Evolutionary conservation across 2,888 invertebrate species (phyloP), one percentile per base, ranked within the genome.

Genomic region (Apomyelois bistriatella): DNA sequence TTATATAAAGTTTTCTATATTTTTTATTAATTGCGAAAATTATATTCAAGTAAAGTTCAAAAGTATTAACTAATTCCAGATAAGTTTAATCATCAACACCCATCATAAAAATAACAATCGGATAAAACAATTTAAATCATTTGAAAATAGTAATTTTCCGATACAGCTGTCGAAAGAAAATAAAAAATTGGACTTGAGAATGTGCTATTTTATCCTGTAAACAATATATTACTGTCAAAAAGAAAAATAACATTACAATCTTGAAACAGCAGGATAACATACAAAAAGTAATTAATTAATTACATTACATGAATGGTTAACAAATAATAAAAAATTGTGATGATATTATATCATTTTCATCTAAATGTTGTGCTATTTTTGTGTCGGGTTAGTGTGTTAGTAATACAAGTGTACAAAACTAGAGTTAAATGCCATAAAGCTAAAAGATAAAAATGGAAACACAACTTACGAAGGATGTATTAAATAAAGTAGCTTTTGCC

Each of bases 351-450:
- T 40, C 5, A 3, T 32, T 48, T 32, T 41, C 38, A 48, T 48
- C 32, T 38, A 43, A 16, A 37, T 46, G 37, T 46, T 47, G 43
- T 38, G 38, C 46, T 16, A n/a, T 17, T n/a, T 30, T 38, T 52
- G 35, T 46, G 43, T 43, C 16, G 41, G 40, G 35, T 46, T 46
- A 46, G 46, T 46, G 46, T 46, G 43, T 32, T 38, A 43, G 36
- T 43, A 30, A 54, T 56, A 53, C 16, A 48, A 53, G 36, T 52
- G 48, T 55, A 52, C 28, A 52, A 55, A 54, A 52, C 37, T 10
- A 22, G 41, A 37, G 40, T 9, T 32, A 32, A 35, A n/a, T 9
- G 15, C 22, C 15, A 30, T 36, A 16, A 35, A 48, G 12, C 7
- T 37, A 22, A 41, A 22, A 15, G 4, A 38, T 38, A 38, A 15